Conservation (phyloP, 2,113 vertebrate genomes). For the Mixornis gularis region DNA sequence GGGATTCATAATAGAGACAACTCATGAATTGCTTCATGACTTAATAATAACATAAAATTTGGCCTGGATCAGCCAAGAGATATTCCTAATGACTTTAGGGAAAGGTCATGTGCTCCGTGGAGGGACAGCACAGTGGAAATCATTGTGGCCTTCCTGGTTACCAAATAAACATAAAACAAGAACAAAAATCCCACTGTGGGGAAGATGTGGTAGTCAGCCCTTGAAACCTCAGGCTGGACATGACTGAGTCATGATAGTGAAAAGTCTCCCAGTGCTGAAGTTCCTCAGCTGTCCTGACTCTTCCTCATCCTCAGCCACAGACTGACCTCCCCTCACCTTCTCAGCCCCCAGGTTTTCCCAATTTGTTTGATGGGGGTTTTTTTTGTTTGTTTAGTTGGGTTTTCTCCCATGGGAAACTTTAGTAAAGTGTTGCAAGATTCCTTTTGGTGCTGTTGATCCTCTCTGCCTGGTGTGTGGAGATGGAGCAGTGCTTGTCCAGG, state of each 20-base stretch:
- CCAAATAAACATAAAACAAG: background rate
- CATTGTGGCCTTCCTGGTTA: background rate
- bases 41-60: conserved; percentile 1
- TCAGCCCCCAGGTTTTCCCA: background rate
- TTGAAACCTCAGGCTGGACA: background rate
- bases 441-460: background rate
- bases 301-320: background rate
- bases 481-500: background rate
- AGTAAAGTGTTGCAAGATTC: background rate
- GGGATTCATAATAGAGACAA: conserved; percentile 8
- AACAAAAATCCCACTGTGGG: background rate
- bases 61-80: background rate
- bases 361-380: background rate
- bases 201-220: background rate
- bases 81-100: background rate
- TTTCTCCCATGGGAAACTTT: background rate
- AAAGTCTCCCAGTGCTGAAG: background rate
- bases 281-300: background rate
- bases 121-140: background rate
- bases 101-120: background rate
- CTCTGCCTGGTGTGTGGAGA: background rate
- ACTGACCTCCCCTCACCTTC: no score
- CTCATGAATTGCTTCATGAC: conserved; percentile 4
- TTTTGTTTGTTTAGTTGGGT: background rate
- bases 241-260: background rate